These are phyloP conservation scores for Trichopria drosophilae DNA, from an alignment of 2,888 invertebrate species.

Conservation along the genomic window DNA sequence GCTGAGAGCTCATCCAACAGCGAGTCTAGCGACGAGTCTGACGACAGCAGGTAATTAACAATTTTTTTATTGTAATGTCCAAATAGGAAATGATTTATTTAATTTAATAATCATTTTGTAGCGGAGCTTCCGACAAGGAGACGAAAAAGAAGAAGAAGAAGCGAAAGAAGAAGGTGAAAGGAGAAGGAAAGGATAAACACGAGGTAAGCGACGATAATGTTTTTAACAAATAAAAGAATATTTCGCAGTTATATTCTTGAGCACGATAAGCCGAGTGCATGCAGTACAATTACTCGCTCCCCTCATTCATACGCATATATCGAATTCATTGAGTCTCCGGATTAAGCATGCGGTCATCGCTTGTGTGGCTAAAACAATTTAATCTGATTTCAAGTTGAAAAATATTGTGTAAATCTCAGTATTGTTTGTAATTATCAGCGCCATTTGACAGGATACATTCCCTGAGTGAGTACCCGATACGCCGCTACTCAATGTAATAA, in stretches of 20 bases:
- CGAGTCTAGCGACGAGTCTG: conserved; percentile 53
- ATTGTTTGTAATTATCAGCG: conserved; percentile 58
- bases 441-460: conserved; percentile 58
- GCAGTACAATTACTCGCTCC: too few species aligned
- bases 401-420: conserved; percentile 57
- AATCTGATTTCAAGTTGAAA: conserved; percentile 52
- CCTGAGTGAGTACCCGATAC: conserved; percentile 58
- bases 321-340: too few species aligned
- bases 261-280: conserved; percentile 44
- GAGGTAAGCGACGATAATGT: conserved; percentile 39
- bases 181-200: conserved; percentile 55
- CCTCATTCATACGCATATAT: too few species aligned
- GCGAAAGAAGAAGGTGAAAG: conserved; percentile 78
- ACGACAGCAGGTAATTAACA: conserved; percentile 52
- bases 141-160: conserved; percentile 76
- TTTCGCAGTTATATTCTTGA: conserved; percentile 38
- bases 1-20: conserved; percentile 52
- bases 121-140: conserved; percentile 73
- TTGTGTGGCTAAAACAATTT: conserved; percentile 46
- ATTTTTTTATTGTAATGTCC: conserved; percentile 10
- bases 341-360: conserved; percentile 50
- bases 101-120: conserved; percentile 40
- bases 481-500: conserved; percentile 58
- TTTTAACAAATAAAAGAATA: conserved; percentile 23
- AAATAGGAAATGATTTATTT: too few species aligned